Percentiles rank a stretch among this genome's conserved stretches.
phyloP scores from a whole-genome alignment of 2,113 vertebrate genomes.

The Poecile atricapillus region DNA sequence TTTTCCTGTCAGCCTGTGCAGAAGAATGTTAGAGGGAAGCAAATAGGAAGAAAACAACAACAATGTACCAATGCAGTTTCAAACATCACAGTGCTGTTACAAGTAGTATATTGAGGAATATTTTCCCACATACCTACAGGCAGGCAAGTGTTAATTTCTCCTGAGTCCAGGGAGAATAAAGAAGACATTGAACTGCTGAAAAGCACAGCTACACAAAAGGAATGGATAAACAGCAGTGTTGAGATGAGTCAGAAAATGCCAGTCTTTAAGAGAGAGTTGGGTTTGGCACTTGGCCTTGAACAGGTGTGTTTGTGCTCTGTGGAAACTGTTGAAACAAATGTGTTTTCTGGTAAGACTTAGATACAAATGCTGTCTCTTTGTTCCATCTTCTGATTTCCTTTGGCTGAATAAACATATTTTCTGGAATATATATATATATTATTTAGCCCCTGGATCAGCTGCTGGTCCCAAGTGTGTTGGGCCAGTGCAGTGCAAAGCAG shows the following conservation, averaged over 20 bases:
- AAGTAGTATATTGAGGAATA: background rate
- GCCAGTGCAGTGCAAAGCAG: background rate
- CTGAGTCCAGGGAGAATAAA: background rate
- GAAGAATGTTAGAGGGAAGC: background rate
- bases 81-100: background rate
- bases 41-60: background rate
- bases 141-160: background rate
- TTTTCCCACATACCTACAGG: background rate
- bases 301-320: constrained; percentile 13
- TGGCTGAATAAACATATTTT: background rate
- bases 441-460: background rate
- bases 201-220: background rate
- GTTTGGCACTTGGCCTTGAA: background rate
- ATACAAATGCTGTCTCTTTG: background rate
- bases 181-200: background rate
- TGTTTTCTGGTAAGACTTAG: background rate
- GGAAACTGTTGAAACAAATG: background rate
- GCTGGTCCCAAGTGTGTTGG: background rate
- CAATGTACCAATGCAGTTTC: background rate
- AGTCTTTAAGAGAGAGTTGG: background rate
- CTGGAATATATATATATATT: background rate
- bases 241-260: background rate
- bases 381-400: background rate
- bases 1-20: background rate
- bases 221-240: background rate